Percentiles rank a stretch among this genome's conserved stretches.
Evolutionary conservation across 1,140 invertebrate species (phyloP).

Genomic region (Archivesica marissinica): DNA sequence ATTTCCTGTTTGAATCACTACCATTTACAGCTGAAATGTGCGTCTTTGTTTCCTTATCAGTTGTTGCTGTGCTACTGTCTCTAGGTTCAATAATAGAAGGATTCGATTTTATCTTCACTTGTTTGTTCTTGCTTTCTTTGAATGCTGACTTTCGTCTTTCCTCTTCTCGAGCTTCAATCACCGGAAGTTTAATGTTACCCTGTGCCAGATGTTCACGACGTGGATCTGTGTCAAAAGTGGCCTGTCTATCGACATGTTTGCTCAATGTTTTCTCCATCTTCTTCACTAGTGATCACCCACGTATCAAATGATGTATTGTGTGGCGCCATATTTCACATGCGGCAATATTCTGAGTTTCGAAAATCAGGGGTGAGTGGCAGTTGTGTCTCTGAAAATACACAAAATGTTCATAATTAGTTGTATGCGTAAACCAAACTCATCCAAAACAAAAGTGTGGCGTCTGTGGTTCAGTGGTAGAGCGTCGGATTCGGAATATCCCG

Average conservation of each 20-base stretch:
- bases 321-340: neutral
- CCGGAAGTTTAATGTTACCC: slow-evolving; percentile 44
- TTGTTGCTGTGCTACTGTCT: neutral
- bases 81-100: neutral
- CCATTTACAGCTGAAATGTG: neutral
- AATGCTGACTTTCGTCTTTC: neutral
- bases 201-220: slow-evolving; percentile 1
- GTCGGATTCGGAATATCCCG: too few relatives aligned
- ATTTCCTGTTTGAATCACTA: slow-evolving; percentile 15
- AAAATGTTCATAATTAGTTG: too few relatives aligned
- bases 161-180: slow-evolving; percentile 21
- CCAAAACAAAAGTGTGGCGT: too few relatives aligned
- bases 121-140: neutral
- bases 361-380: neutral
- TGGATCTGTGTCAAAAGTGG: slow-evolving; percentile 57
- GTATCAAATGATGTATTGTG: neutral
- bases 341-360: neutral
- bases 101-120: neutral
- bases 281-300: neutral
- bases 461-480: too few relatives aligned
- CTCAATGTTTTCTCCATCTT: slow-evolving; percentile 1
- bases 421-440: too few relatives aligned
- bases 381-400: neutral
- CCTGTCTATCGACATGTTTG: slow-evolving; percentile 54
- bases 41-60: neutral